These are phyloP conservation scores for Myzus persicae DNA, from an alignment of 1,140 invertebrate species.

Conservation along the genomic window DNA sequence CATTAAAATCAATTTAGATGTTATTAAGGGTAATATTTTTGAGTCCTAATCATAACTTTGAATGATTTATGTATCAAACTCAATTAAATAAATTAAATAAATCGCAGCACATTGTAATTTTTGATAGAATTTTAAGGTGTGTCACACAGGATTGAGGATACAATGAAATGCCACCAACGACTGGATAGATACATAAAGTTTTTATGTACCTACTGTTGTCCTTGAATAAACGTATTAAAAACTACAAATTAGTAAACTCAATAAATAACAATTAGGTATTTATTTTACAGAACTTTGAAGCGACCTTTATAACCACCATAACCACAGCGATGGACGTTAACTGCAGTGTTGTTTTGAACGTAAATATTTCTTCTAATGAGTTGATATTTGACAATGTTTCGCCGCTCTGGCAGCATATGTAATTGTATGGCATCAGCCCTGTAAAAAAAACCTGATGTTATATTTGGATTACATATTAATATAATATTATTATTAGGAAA, in stretches of 20 bases:
- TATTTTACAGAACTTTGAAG: conserved; percentile 47
- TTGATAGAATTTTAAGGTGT: not conserved
- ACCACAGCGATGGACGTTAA: conserved; percentile 40
- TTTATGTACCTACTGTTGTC: not conserved
- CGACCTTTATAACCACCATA: conserved; percentile 26
- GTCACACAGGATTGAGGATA: not conserved
- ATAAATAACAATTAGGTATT: not conserved
- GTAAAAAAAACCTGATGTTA: not conserved
- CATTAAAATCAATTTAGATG: too few species aligned
- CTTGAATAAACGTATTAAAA: not conserved
- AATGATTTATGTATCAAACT: too few species aligned
- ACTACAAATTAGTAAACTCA: not conserved
- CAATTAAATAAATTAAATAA: too few species aligned
- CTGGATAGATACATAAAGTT: not conserved
- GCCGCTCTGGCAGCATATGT: conserved; percentile 49
- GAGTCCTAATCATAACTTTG: too few species aligned
- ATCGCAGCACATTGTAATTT: not conserved
- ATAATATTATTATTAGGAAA: not conserved
- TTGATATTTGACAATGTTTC: conserved; percentile 17
- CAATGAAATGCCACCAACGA: not conserved
- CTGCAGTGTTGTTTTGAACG: conserved; percentile 37
- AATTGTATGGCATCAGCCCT: conserved; percentile 54
- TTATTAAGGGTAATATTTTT: too few species aligned
- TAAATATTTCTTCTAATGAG: conserved; percentile 49
- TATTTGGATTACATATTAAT: not conserved